Conservation (phyloP, 1,140 invertebrate genomes). For the Drosophila takahashii region DNA sequence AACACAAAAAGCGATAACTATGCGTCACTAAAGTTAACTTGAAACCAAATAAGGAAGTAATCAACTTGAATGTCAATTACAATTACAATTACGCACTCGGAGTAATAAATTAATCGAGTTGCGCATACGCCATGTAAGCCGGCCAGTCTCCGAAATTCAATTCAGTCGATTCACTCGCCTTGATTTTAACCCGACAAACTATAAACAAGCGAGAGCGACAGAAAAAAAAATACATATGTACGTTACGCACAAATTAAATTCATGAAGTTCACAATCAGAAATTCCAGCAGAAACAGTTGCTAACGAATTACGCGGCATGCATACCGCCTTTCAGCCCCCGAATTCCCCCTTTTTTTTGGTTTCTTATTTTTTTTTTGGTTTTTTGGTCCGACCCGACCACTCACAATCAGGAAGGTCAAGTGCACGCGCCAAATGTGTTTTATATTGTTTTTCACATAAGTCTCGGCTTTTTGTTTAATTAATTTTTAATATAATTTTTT, state of each 20-base stretch:
- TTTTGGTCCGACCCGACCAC: not conserved
- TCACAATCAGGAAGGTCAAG: conserved; percentile 44
- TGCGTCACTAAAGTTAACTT: conserved; percentile 20
- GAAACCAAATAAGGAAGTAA: conserved; percentile 48
- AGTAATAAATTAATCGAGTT: conserved; percentile 33
- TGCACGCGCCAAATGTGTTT: conserved; percentile 54
- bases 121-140: conserved; percentile 49
- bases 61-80: conserved; percentile 40
- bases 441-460: conserved; percentile 51
- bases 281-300: conserved; percentile 39
- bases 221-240: conserved; percentile 29
- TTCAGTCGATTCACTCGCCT: conserved; percentile 47
- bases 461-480: conserved; percentile 49
- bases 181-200: conserved; percentile 40
- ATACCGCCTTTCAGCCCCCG: conserved; percentile 11
- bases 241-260: conserved; percentile 53
- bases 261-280: conserved; percentile 44
- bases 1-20: conserved; percentile 5
- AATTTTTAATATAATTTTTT: conserved; percentile 50
- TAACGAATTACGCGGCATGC: conserved; percentile 44
- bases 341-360: conserved; percentile 20
- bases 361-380: not conserved
- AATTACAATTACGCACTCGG: conserved; percentile 32
- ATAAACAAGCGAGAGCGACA: conserved; percentile 18
- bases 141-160: conserved; percentile 39